These are phyloP conservation scores for Lipophrys pholis DNA, from an alignment of 2,113 vertebrate species.

Conservation along the genomic window DNA sequence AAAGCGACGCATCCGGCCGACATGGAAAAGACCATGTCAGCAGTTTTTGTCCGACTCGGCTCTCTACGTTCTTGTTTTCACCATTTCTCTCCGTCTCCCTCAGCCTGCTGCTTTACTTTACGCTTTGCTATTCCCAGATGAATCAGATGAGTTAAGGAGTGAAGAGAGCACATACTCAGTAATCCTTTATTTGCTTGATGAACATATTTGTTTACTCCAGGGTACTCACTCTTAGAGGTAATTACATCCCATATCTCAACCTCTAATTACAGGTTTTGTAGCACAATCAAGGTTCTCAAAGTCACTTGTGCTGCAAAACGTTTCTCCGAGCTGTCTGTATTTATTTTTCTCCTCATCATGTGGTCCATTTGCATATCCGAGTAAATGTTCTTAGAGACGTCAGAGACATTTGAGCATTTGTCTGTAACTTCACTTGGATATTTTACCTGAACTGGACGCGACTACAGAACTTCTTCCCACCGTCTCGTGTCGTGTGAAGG, in stretches of 20 bases:
- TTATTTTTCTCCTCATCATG: not conserved
- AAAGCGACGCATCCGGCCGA: conserved; percentile 60
- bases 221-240: conserved; percentile 74
- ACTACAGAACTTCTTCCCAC: not conserved
- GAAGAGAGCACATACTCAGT: conserved; percentile 76
- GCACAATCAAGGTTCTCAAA: conserved; percentile 74
- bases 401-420: not conserved
- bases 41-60: conserved; percentile 59
- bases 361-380: not conserved
- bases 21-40: conserved; percentile 71
- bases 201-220: conserved; percentile 82
- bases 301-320: conserved; percentile 51
- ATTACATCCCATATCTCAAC: conserved; percentile 76
- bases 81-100: conserved; percentile 56
- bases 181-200: conserved; percentile 83
- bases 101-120: conserved; percentile 61
- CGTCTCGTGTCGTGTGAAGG: not conserved
- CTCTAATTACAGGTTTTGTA: conserved; percentile 78
- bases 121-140: conserved; percentile 71
- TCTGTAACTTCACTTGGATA: not conserved
- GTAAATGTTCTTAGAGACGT: not conserved
- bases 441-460: not conserved
- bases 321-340: conserved; percentile 32
- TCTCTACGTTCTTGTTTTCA: conserved; percentile 66
- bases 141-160: conserved; percentile 75